These are phyloP conservation scores for Aspidiotus rigidus DNA, from an alignment of 2,888 invertebrate genomes.

Conservation along the genomic window DNA sequence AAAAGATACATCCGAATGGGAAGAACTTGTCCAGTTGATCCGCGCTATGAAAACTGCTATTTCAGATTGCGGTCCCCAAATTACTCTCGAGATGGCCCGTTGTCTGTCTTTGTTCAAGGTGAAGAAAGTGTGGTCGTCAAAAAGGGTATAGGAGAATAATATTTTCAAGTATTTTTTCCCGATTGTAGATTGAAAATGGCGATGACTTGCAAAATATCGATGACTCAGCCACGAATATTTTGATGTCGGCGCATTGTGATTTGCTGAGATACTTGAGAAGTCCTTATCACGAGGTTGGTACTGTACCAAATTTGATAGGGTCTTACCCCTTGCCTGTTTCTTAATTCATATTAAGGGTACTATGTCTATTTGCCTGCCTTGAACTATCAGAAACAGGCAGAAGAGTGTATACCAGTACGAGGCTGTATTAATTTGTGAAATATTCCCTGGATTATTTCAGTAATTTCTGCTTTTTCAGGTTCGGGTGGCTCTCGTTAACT, in stretches of 20 bases:
- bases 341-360: too few relatives aligned
- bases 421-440: too few relatives aligned
- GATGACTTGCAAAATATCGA: background rate
- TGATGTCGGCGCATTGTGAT: background rate
- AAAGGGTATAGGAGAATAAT: background rate
- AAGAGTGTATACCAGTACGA: too few relatives aligned
- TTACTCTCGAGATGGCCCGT: conserved; percentile 6
- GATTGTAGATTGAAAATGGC: background rate
- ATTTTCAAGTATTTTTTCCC: background rate
- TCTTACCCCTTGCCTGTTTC: too few relatives aligned
- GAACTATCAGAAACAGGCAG: background rate
- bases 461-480: conserved; percentile 16
- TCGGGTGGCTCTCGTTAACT: conserved; percentile 1
- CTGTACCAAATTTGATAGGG: too few relatives aligned
- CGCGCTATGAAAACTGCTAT: background rate
- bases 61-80: background rate
- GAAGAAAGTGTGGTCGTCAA: too few relatives aligned
- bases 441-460: background rate
- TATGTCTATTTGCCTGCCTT: background rate
- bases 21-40: background rate
- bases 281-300: conserved; percentile 17
- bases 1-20: background rate
- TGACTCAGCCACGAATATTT: background rate
- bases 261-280: conserved; percentile 11
- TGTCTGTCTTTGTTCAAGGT: background rate